A percentile compares a stretch with the other conserved stretches of the same genome.
These are phyloP conservation scores for Lucilia sericata DNA, from an alignment of 1,140 invertebrate genomes.

Conservation along the genomic window DNA sequence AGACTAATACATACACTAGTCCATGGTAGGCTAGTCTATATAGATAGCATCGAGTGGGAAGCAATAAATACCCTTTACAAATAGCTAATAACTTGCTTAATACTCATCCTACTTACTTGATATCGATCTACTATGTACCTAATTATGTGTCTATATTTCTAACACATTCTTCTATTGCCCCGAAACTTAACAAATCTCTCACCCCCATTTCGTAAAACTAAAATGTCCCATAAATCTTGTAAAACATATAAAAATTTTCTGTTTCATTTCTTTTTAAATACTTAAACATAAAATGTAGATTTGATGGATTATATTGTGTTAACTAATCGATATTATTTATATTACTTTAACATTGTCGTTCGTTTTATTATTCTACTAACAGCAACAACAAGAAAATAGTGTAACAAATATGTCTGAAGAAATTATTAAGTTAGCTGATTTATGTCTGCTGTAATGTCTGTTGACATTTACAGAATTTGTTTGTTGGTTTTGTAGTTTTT, in stretches of 20 bases:
- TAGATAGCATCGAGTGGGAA: too few relatives aligned
- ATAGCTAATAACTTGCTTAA: too few relatives aligned
- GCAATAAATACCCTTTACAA: too few relatives aligned
- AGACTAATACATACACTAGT: too few relatives aligned
- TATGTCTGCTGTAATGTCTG: constrained; percentile 22
- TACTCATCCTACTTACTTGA: too few relatives aligned
- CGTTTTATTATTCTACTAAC: background rate
- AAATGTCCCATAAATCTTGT: background rate
- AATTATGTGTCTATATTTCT: too few relatives aligned
- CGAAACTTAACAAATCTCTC: background rate
- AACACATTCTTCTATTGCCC: too few relatives aligned
- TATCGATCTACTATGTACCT: too few relatives aligned
- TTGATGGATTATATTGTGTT: constrained; percentile 10
- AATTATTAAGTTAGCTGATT: constrained; percentile 36
- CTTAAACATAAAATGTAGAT: background rate
- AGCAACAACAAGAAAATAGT: background rate
- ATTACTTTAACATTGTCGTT: background rate
- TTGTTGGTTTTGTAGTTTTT: background rate
- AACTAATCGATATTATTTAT: background rate
- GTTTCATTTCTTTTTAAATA: background rate
- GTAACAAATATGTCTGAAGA: background rate
- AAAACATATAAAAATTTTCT: background rate
- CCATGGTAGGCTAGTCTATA: too few relatives aligned
- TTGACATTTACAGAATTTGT: constrained; percentile 36
- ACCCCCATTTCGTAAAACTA: background rate